phyloP scores from a whole-genome alignment of 2,113 vertebrate species.

The Dicrurus megarhynchus region DNA sequence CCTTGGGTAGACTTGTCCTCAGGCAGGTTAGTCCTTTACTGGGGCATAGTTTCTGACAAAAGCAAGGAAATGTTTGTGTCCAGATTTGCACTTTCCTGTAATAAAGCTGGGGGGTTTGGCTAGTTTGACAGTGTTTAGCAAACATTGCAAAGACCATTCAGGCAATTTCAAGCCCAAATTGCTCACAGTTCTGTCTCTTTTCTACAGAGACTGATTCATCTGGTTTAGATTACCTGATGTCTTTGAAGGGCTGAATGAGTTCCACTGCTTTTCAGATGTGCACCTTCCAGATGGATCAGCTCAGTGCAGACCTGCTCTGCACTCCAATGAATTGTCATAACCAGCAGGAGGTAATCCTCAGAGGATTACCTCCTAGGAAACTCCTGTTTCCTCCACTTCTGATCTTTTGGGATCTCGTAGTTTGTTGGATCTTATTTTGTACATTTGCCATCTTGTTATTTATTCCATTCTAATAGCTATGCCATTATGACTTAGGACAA shows the following conservation, averaged over 20 bases:
- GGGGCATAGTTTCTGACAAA: background rate
- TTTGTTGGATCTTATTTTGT: background rate
- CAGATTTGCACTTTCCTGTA: background rate
- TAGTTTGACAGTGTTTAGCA: background rate
- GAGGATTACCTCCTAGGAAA: background rate
- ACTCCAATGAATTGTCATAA: background rate
- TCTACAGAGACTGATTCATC: background rate
- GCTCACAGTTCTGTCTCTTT: background rate
- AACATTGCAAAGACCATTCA: background rate
- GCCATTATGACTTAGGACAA: background rate
- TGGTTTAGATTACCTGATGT: background rate
- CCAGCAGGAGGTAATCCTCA: background rate
- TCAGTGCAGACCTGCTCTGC: background rate
- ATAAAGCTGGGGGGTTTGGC: background rate
- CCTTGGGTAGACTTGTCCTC: background rate
- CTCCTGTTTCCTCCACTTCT: background rate
- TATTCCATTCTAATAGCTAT: background rate
- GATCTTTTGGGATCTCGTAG: background rate
- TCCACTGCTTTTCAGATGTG: background rate
- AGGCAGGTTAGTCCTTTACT: background rate
- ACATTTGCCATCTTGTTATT: background rate
- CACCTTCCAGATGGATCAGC: background rate
- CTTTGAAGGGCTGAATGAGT: background rate
- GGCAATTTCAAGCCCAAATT: background rate
- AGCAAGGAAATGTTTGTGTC: background rate